These are phyloP conservation scores for Eudemis profundana DNA, from an alignment of 2,888 invertebrate genomes.

Conservation along the genomic window DNA sequence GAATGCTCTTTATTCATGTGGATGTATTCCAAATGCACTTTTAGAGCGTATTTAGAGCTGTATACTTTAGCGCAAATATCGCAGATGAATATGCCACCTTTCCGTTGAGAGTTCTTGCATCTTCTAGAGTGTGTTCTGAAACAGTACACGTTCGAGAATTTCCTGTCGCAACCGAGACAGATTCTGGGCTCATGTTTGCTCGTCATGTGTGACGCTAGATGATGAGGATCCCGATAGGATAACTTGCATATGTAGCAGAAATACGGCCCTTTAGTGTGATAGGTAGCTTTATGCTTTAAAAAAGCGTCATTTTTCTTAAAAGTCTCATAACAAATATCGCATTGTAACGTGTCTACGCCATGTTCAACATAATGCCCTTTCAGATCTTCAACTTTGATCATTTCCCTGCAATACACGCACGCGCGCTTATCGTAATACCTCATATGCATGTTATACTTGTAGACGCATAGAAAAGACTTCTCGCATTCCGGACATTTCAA, in stretches of 20 bases:
- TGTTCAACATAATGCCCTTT: constrained; percentile 53
- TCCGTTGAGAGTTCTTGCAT: constrained; percentile 47
- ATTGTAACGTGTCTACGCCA: constrained; percentile 48
- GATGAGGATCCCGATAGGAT: constrained; percentile 49
- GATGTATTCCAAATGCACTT: constrained; percentile 53
- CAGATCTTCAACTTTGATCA: constrained; percentile 51
- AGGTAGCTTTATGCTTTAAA: constrained; percentile 49
- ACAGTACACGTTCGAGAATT: constrained; percentile 58
- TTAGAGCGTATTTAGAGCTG: constrained; percentile 51
- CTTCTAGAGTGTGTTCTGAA: constrained; percentile 53
- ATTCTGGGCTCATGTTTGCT: constrained; percentile 51
- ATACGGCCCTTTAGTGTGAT: constrained; percentile 45
- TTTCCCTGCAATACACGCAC: constrained; percentile 55
- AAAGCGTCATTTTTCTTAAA: constrained; percentile 49
- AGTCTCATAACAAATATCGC: constrained; percentile 54
- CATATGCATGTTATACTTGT: constrained; percentile 58
- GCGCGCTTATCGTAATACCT: constrained; percentile 53
- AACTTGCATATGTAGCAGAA: constrained; percentile 58
- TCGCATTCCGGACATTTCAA: constrained; percentile 59
- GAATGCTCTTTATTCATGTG: constrained; percentile 52
- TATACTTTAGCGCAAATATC: constrained; percentile 62
- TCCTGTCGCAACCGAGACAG: constrained; percentile 56
- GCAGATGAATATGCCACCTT: constrained; percentile 52
- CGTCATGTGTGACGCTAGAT: constrained; percentile 53
- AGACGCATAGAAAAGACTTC: constrained; percentile 46